A percentile compares a stretch with the other conserved stretches of the same genome.
Evolutionary conservation across 1,140 invertebrate species (phyloP).

Genomic region (Notospermus geniculatus): DNA sequence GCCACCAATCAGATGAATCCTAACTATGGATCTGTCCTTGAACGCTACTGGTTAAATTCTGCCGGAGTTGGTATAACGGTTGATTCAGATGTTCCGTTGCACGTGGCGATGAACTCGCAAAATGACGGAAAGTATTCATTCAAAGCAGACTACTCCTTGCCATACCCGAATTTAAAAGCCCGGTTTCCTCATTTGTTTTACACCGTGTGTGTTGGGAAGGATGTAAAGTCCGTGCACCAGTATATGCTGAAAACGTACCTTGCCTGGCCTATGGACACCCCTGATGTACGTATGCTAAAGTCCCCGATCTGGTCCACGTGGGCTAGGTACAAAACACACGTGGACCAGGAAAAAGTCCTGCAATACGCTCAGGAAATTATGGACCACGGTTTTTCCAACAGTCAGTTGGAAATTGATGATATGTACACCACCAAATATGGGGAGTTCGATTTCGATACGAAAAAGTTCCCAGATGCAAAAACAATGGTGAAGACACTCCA

Average conservation of each 20-base stretch:
- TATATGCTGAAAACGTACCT: slow-evolving; percentile 30
- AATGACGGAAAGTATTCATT: slow-evolving; percentile 36
- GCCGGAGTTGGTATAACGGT: slow-evolving; percentile 45
- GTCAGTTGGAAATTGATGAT: slow-evolving; percentile 88
- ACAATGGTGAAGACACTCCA: slow-evolving; percentile 62
- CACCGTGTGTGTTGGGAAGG: slow-evolving; percentile 29
- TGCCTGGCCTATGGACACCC: slow-evolving; percentile 55
- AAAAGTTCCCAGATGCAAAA: slow-evolving; percentile 74
- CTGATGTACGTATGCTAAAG: slow-evolving; percentile 70
- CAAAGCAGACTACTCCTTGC: slow-evolving; percentile 15
- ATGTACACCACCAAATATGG: slow-evolving; percentile 89
- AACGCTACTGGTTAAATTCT: slow-evolving; percentile 48
- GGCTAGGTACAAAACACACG: slow-evolving; percentile 70
- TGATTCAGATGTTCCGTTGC: slow-evolving; percentile 34
- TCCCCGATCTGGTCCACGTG: slow-evolving; percentile 91
- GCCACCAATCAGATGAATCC: slow-evolving; percentile 5
- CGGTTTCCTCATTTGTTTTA: slow-evolving; percentile 29
- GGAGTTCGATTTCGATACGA: slow-evolving; percentile 70
- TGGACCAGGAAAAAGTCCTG: slow-evolving; percentile 67
- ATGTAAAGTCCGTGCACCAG: slow-evolving; percentile 32
- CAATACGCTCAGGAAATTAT: slow-evolving; percentile 72
- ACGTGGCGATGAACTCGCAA: slow-evolving; percentile 41
- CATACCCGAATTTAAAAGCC: slow-evolving; percentile 9
- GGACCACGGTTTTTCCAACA: slow-evolving; percentile 67
- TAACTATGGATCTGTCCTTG: slow-evolving; percentile 31